These are phyloP conservation scores for Gasterosteus nipponicus DNA, from an alignment of 2,113 vertebrate genomes.

Conservation along the genomic window DNA sequence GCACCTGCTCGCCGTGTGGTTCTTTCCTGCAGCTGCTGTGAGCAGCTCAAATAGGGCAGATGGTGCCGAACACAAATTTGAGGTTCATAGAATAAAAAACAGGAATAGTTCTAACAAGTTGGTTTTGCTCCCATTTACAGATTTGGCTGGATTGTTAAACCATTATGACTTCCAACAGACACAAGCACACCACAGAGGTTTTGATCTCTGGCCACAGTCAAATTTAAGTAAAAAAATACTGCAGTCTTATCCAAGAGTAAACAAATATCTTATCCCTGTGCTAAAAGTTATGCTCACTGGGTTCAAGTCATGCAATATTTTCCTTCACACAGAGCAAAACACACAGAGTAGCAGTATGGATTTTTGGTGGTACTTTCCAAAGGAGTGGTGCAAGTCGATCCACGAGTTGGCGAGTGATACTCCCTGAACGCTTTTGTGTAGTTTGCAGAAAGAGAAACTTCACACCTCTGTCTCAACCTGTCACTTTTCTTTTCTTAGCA, in stretches of 20 bases:
- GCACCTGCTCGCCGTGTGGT: constrained; percentile 53
- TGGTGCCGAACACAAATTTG: constrained; percentile 14
- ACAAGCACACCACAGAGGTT: not conserved
- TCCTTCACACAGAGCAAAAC: not conserved
- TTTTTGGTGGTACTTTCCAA: constrained; percentile 56
- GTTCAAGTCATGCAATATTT: not conserved
- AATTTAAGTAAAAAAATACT: not conserved
- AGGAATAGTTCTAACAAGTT: not conserved
- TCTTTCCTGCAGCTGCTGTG: constrained; percentile 47
- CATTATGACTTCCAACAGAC: not conserved
- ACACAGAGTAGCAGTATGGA: constrained; percentile 64
- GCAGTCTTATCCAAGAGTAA: not conserved
- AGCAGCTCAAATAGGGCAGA: constrained; percentile 26
- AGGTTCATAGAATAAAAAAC: constrained; percentile 13
- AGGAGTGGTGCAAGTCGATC: constrained; percentile 52
- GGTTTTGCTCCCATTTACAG: not conserved
- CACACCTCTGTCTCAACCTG: constrained; percentile 31
- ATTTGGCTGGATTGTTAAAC: not conserved
- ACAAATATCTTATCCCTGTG: not conserved
- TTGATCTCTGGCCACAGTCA: not conserved
- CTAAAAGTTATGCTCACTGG: not conserved
- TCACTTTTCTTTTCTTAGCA: not conserved
- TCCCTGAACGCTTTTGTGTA: constrained; percentile 38
- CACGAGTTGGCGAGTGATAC: constrained; percentile 47
- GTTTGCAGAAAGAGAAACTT: constrained; percentile 47